phyloP scores from a whole-genome alignment of 2,797 vertebrate genomes.

The Acanthurus tractus region DNA sequence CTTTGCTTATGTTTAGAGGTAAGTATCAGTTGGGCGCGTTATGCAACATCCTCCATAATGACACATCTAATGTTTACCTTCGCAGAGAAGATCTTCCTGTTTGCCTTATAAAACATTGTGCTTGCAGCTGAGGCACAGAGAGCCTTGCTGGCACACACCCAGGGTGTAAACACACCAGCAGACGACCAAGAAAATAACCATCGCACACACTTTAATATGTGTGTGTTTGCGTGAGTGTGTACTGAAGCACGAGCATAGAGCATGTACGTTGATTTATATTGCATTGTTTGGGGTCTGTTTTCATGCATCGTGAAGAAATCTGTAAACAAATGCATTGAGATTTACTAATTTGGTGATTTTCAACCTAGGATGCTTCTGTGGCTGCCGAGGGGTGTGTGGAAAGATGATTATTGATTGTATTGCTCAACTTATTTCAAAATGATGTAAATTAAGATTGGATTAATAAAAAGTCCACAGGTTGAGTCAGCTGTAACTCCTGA shows the following conservation, averaged over 20 bases:
- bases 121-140: slow-evolving; percentile 75
- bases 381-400: background rate
- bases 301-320: background rate
- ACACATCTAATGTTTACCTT: slow-evolving; percentile 79
- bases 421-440: background rate
- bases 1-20: slow-evolving; percentile 39
- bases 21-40: slow-evolving; percentile 68
- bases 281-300: background rate
- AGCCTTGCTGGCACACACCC: slow-evolving; percentile 73
- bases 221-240: slow-evolving; percentile 28
- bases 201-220: slow-evolving; percentile 26
- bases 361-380: background rate
- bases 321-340: slow-evolving; percentile 1
- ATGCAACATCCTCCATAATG: slow-evolving; percentile 77
- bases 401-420: background rate
- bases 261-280: background rate
- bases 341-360: slow-evolving; percentile 8
- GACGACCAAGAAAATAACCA: slow-evolving; percentile 52
- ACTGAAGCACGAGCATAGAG: background rate
- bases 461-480: background rate
- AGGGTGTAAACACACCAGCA: slow-evolving; percentile 68
- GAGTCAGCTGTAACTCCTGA: too few species aligned
- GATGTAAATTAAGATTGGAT: background rate
- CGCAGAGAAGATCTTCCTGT: slow-evolving; percentile 78
- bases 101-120: slow-evolving; percentile 77